A percentile compares a stretch with the other conserved stretches of the same genome.
Evolutionary conservation across 2,888 invertebrate genomes (phyloP).

Genomic region (Habroteleia sp.): DNA sequence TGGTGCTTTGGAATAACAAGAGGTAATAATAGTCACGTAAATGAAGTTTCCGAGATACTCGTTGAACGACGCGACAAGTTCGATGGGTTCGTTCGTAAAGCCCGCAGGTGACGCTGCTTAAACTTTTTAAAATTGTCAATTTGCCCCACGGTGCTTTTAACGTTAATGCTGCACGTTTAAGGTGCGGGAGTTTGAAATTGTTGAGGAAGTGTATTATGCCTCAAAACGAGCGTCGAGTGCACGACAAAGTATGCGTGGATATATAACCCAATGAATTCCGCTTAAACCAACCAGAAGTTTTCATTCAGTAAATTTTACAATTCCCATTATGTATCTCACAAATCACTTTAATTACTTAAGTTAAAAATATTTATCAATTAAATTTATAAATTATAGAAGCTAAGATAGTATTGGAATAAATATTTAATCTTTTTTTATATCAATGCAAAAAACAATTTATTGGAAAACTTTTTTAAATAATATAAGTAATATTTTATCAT

Average conservation of each 20-base stretch:
- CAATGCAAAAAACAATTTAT: too few relatives aligned
- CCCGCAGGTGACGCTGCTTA: conserved; percentile 61
- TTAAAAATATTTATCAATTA: too few relatives aligned
- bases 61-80: conserved; percentile 61
- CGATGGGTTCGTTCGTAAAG: conserved; percentile 51
- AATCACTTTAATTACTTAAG: too few relatives aligned
- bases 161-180: conserved; percentile 52
- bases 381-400: too few relatives aligned
- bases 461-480: too few relatives aligned
- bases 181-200: conserved; percentile 54
- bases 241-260: conserved; percentile 29
- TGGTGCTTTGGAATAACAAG: conserved; percentile 49
- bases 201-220: conserved; percentile 55
- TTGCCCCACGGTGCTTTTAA: conserved; percentile 54
- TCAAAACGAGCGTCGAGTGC: conserved; percentile 44
- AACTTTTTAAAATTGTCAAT: conserved; percentile 64
- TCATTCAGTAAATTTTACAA: conserved; percentile 7
- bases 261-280: conserved; percentile 27
- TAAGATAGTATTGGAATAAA: too few relatives aligned
- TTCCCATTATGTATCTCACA: neutral
- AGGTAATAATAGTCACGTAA: conserved; percentile 61
- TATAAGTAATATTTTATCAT: too few relatives aligned
- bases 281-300: conserved; percentile 26
- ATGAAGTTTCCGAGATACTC: conserved; percentile 57
- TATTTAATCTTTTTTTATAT: too few relatives aligned